Percentiles rank a stretch among this genome's conserved stretches.
Evolutionary conservation across 2,113 vertebrate species (phyloP).

Genomic region (Rallus limicola): DNA sequence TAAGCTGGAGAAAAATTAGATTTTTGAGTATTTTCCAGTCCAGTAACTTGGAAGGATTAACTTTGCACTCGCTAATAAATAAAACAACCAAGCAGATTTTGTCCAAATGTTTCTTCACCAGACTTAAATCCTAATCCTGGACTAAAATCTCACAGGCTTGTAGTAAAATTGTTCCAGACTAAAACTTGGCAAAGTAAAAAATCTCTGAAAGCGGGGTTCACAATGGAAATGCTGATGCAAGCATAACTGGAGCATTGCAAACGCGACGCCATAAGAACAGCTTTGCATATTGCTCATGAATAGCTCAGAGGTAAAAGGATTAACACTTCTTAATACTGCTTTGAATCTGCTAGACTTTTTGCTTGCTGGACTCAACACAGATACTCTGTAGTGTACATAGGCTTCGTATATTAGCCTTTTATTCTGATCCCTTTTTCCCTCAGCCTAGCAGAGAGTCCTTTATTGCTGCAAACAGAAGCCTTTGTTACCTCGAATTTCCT

Average conservation of each 20-base stretch:
- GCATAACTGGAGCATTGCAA: slow-evolving; percentile 65
- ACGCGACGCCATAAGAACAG: slow-evolving; percentile 50
- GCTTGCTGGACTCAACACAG: slow-evolving; percentile 56
- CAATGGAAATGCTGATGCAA: slow-evolving; percentile 68
- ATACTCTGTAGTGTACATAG: slow-evolving; percentile 24
- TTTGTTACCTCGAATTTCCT: slow-evolving; percentile 55
- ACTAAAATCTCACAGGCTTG: slow-evolving; percentile 54
- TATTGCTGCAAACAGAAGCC: slow-evolving; percentile 45
- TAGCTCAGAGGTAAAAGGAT: slow-evolving; percentile 71
- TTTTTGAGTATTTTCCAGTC: slow-evolving; percentile 32
- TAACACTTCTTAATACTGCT: slow-evolving; percentile 65
- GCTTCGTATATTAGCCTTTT: slow-evolving; percentile 16
- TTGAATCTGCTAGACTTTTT: slow-evolving; percentile 61
- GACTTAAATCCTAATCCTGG: slow-evolving; percentile 59
- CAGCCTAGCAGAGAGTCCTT: background rate
- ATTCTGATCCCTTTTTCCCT: background rate
- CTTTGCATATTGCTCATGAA: slow-evolving; percentile 71
- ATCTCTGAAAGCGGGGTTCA: slow-evolving; percentile 61
- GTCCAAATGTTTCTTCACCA: slow-evolving; percentile 60
- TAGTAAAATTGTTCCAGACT: slow-evolving; percentile 64
- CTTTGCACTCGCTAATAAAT: slow-evolving; percentile 56
- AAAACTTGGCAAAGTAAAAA: slow-evolving; percentile 61
- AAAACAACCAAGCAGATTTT: slow-evolving; percentile 61
- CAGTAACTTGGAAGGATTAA: slow-evolving; percentile 42
- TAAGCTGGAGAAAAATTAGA: background rate